A percentile compares a stretch with the other conserved stretches of the same genome.
Conservation (phyloP, 2,888 invertebrate genomes). For the Odontocerum albicorne region DNA sequence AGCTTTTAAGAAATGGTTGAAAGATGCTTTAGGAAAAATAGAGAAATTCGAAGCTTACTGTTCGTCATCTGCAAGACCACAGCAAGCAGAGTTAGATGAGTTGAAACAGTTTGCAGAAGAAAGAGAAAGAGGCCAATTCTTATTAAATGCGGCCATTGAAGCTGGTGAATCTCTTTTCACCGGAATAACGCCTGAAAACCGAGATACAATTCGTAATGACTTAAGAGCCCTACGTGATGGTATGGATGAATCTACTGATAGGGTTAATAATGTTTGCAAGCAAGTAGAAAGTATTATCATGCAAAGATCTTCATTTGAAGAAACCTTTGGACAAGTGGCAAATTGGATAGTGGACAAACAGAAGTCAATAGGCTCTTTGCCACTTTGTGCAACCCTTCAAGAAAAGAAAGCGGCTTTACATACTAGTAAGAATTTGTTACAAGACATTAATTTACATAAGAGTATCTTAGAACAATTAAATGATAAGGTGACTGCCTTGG, state of each 20-base stretch:
- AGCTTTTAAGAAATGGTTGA: constrained; percentile 78
- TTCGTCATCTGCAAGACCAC: constrained; percentile 72
- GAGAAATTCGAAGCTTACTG: constrained; percentile 71
- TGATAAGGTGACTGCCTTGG: constrained; percentile 76
- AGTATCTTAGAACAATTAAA: constrained; percentile 81
- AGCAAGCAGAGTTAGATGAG: constrained; percentile 74
- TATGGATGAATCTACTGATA: constrained; percentile 83
- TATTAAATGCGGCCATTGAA: constrained; percentile 80
- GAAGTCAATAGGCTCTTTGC: constrained; percentile 70
- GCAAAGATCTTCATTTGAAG: constrained; percentile 91
- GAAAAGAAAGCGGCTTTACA: constrained; percentile 89
- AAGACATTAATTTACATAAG: constrained; percentile 85
- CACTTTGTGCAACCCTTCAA: constrained; percentile 76
- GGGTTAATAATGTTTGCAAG: constrained; percentile 81
- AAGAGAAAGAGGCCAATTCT: constrained; percentile 76
- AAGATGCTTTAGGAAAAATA: constrained; percentile 73
- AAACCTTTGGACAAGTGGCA: constrained; percentile 84
- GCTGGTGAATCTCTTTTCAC: constrained; percentile 87
- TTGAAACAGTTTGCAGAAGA: constrained; percentile 72
- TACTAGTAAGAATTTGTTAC: constrained; percentile 74
- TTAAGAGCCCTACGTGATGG: constrained; percentile 76
- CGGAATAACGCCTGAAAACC: constrained; percentile 82
- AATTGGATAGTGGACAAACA: constrained; percentile 84
- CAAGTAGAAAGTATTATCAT: constrained; percentile 86
- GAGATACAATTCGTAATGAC: constrained; percentile 83